Percentiles rank a stretch among this genome's conserved stretches.
Evolutionary conservation across 64 coral and sea anemone species (phyloP).

Genomic region (Platygyra sinensis): DNA sequence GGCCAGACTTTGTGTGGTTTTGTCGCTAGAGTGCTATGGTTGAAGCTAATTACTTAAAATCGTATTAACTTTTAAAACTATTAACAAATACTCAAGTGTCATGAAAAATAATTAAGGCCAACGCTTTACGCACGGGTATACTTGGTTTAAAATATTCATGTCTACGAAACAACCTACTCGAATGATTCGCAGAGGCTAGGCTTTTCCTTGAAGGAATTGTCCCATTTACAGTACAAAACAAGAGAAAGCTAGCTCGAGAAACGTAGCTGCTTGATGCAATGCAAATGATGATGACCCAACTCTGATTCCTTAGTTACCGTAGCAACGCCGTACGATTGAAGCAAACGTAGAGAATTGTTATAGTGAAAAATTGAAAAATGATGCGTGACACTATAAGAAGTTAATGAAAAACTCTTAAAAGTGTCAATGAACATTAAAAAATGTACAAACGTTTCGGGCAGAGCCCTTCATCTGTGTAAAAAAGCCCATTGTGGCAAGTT

Average conservation of each 20-base stretch:
- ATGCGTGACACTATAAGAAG: too few relatives aligned
- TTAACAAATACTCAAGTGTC: constrained; percentile 8
- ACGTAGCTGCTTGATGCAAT: neutral
- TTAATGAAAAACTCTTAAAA: too few relatives aligned
- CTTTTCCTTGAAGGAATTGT: neutral
- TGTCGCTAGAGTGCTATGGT: neutral
- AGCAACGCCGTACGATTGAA: neutral
- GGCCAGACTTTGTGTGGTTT: neutral
- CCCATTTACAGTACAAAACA: neutral
- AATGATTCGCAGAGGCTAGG: too few relatives aligned
- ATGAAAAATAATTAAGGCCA: neutral
- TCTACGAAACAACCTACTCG: too few relatives aligned
- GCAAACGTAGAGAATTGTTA: too few relatives aligned
- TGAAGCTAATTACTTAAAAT: constrained; percentile 29
- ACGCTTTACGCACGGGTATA: neutral
- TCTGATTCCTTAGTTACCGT: neutral
- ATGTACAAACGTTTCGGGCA: too few relatives aligned
- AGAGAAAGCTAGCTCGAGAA: neutral
- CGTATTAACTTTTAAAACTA: constrained; percentile 11
- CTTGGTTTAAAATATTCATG: neutral
- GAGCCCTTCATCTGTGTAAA: too few relatives aligned
- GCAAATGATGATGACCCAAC: neutral
- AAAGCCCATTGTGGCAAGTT: too few relatives aligned
- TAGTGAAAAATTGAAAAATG: too few relatives aligned
- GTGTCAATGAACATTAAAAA: too few relatives aligned